Evolutionary conservation across 2,888 invertebrate genomes (phyloP).

Genomic region (Schrankia costaestrigalis): DNA sequence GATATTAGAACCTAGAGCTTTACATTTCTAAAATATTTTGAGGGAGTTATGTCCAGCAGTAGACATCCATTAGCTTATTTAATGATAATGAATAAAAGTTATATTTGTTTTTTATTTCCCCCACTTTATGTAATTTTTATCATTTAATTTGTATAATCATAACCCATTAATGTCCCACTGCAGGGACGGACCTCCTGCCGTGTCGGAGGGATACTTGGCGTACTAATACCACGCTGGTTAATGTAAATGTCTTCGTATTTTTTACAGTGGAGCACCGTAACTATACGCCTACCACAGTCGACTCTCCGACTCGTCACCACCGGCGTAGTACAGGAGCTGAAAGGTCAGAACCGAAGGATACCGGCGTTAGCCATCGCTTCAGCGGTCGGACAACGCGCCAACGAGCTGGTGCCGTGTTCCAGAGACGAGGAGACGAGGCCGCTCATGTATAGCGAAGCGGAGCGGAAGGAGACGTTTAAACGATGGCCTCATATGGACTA

Average conservation of each 20-base stretch:
- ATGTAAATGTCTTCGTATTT: not conserved
- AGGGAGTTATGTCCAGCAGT: too few relatives aligned
- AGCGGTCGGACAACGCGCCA: constrained; percentile 92
- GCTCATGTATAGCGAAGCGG: constrained; percentile 95
- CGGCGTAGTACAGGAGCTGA: constrained; percentile 90
- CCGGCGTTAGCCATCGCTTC: constrained; percentile 94
- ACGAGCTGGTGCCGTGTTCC: constrained; percentile 84
- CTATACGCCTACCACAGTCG: constrained; percentile 88
- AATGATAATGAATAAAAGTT: too few relatives aligned
- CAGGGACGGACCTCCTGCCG: too few relatives aligned
- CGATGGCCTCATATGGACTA: constrained; percentile 99
- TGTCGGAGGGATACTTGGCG: too few relatives aligned
- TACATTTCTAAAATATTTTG: too few relatives aligned
- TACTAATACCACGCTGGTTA: too few relatives aligned
- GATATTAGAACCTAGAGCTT: too few relatives aligned
- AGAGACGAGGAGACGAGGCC: constrained; percentile 71
- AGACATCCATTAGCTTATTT: too few relatives aligned
- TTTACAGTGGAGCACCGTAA: constrained; percentile 94
- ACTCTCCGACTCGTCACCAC: constrained; percentile 89
- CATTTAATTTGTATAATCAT: too few relatives aligned
- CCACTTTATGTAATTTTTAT: too few relatives aligned
- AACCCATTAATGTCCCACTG: too few relatives aligned
- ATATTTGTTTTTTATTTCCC: too few relatives aligned
- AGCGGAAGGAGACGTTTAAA: constrained; percentile 93
- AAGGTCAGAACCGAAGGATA: constrained; percentile 89